A percentile compares a stretch with the other conserved stretches of the same genome.
Conservation (phyloP, 2,888 invertebrate genomes). For the Volucella zonaria region DNA sequence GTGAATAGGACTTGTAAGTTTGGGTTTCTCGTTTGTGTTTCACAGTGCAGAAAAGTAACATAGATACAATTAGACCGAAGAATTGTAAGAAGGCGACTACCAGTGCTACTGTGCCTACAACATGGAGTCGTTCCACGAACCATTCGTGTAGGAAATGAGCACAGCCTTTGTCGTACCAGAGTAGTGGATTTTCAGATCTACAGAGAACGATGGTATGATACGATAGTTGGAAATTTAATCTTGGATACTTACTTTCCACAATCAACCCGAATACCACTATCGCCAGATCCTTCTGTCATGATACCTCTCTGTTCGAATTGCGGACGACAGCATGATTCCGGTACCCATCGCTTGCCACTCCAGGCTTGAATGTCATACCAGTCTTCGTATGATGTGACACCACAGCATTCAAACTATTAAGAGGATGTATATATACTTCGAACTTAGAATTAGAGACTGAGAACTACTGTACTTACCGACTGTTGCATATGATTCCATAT, state of each 20-base stretch:
- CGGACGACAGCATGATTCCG: constrained; percentile 89
- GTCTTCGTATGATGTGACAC: constrained; percentile 90
- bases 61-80: constrained; percentile 89
- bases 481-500: constrained; percentile 90
- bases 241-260: constrained; percentile 79
- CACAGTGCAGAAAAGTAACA: constrained; percentile 89
- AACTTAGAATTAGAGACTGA: neutral
- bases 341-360: constrained; percentile 89
- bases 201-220: neutral
- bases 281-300: constrained; percentile 82
- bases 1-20: constrained; percentile 88
- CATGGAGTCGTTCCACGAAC: constrained; percentile 89
- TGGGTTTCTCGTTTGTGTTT: constrained; percentile 87
- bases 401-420: constrained; percentile 90
- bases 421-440: neutral
- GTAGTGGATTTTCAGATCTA: constrained; percentile 83
- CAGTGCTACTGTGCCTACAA: constrained; percentile 90
- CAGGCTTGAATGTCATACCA: constrained; percentile 92
- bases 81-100: constrained; percentile 91
- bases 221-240: neutral
- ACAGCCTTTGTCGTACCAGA: constrained; percentile 89
- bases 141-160: constrained; percentile 89
- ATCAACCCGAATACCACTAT: constrained; percentile 80
- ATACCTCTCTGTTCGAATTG: constrained; percentile 80
- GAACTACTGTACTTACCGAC: constrained; percentile 77